Conservation (phyloP, 2,888 invertebrate species). For the Eupelmus urozonus region DNA sequence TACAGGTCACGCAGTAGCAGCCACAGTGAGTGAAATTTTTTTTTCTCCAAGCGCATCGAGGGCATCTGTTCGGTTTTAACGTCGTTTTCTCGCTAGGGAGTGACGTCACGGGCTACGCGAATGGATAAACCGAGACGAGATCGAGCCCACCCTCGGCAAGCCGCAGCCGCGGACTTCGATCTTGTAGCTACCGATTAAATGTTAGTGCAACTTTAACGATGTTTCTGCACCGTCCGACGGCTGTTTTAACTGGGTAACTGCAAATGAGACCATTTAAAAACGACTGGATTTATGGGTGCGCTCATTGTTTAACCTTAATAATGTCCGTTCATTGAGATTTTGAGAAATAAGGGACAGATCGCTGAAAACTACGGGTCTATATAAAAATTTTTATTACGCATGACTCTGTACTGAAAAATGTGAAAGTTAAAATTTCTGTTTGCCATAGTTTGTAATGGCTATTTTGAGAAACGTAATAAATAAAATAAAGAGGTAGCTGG, state of each 20-base stretch:
- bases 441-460: no score
- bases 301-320: constrained; percentile 3
- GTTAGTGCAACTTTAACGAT: constrained; percentile 48
- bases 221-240: not conserved
- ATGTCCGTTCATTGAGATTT: not conserved
- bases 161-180: no score
- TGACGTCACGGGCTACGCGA: constrained; percentile 43
- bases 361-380: not conserved
- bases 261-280: constrained; percentile 9
- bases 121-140: constrained; percentile 65
- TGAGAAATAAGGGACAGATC: not conserved
- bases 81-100: constrained; percentile 60
- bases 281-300: constrained; percentile 19
- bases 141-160: not conserved
- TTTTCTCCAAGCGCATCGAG: constrained; percentile 64
- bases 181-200: no score
- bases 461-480: no score
- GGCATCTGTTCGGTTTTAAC: constrained; percentile 72
- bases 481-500: no score
- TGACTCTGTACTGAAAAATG: not conserved
- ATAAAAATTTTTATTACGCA: not conserved
- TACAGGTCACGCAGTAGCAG: constrained; percentile 60
- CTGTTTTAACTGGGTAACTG: constrained; percentile 9
- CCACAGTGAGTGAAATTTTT: not conserved
- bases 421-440: no score